Evolutionary conservation across 2,888 invertebrate species (phyloP).

Genomic region (Nesidiocoris tenuis): DNA sequence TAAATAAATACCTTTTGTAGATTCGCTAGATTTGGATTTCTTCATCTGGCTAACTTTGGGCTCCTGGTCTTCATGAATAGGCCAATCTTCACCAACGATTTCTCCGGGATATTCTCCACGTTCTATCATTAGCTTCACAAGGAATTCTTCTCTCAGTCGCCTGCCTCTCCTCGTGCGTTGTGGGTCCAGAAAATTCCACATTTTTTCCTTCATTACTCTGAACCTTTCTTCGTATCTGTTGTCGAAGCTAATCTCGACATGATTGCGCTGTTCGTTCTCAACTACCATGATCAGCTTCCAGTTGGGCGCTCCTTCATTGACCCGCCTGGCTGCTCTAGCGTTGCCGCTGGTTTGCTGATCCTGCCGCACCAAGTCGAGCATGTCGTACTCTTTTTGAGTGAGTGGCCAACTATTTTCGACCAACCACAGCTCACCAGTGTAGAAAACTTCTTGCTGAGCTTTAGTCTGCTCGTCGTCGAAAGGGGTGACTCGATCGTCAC

Average conservation of each 20-base stretch:
- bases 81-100: not conserved
- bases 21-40: too few relatives aligned
- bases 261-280: slow-evolving; percentile 25
- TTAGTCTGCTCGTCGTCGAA: slow-evolving; percentile 27
- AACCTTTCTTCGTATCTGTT: slow-evolving; percentile 9
- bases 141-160: slow-evolving; percentile 16
- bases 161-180: slow-evolving; percentile 3
- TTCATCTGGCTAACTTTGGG: not conserved
- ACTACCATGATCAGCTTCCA: slow-evolving; percentile 34
- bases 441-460: slow-evolving; percentile 18
- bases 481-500: slow-evolving; percentile 6
- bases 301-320: slow-evolving; percentile 27
- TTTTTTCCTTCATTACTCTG: slow-evolving; percentile 23
- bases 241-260: slow-evolving; percentile 13
- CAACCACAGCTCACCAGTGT: not conserved
- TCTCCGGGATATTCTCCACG: slow-evolving; percentile 18
- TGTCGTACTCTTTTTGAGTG: slow-evolving; percentile 26
- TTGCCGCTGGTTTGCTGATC: not conserved
- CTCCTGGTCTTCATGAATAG: not conserved
- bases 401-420: slow-evolving; percentile 35
- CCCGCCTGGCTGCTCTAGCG: not conserved
- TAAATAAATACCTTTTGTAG: too few relatives aligned
- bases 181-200: slow-evolving; percentile 24
- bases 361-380: slow-evolving; percentile 5
- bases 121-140: slow-evolving; percentile 23